Evolutionary conservation across 2,797 vertebrate genomes (phyloP).

Genomic region (Myotis planiceps): DNA sequence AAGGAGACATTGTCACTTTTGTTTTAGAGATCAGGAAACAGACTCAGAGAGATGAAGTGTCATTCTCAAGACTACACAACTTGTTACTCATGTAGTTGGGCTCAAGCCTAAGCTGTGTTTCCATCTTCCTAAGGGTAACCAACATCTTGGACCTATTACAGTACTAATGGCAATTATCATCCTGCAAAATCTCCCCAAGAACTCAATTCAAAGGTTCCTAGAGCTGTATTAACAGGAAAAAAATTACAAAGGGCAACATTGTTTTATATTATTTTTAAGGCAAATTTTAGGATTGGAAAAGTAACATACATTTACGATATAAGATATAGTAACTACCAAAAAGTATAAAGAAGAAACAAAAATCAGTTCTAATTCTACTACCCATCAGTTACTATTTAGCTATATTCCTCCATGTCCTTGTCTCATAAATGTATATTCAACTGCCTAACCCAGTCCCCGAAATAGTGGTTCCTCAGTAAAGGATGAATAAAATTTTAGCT

Average conservation of each 20-base stretch:
- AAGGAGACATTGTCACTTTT: background rate
- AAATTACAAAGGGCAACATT: background rate
- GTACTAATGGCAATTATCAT: background rate
- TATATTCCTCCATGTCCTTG: background rate
- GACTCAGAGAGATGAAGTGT: background rate
- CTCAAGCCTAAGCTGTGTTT: background rate
- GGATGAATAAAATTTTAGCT: background rate
- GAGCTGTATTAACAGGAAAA: background rate
- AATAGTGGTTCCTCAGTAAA: background rate
- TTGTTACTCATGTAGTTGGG: background rate
- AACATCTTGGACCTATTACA: background rate
- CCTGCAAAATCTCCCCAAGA: background rate
- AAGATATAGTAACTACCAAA: background rate
- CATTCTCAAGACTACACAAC: background rate
- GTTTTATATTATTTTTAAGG: constrained; percentile 2
- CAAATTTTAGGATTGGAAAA: background rate
- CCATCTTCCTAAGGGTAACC: background rate
- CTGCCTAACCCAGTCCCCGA: background rate
- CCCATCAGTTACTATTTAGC: background rate
- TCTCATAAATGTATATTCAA: background rate
- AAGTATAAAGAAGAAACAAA: background rate
- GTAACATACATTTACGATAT: background rate
- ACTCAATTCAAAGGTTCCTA: background rate
- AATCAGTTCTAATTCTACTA: background rate
- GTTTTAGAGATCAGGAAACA: background rate